Percentiles rank a stretch among this genome's conserved stretches.
These are phyloP conservation scores for Leucophenga montana DNA, from an alignment of 2,888 invertebrate species.

Conservation along the genomic window DNA sequence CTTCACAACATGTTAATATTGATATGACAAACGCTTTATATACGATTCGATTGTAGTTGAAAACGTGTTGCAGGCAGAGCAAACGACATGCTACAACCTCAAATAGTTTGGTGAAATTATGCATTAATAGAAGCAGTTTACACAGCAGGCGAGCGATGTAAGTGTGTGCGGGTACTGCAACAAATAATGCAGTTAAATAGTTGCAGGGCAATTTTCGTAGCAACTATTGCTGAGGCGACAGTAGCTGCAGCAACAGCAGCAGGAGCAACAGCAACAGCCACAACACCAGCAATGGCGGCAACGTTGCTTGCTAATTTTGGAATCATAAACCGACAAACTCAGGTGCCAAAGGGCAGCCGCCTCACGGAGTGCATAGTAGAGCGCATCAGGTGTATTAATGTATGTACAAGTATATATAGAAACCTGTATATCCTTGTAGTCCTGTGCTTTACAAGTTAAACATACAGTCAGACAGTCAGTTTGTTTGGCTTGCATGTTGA, in stretches of 20 bases:
- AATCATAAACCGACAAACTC: slow-evolving; percentile 49
- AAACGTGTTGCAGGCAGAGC: background rate
- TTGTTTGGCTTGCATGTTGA: background rate
- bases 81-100: slow-evolving; percentile 57
- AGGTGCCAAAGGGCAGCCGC: slow-evolving; percentile 26
- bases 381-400: slow-evolving; percentile 3
- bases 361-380: background rate
- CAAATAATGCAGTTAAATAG: slow-evolving; percentile 65
- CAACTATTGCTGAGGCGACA: slow-evolving; percentile 9
- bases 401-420: background rate
- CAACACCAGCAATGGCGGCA: slow-evolving; percentile 50
- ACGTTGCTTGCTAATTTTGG: slow-evolving; percentile 39
- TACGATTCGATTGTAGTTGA: slow-evolving; percentile 40
- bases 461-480: background rate
- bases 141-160: slow-evolving; percentile 37
- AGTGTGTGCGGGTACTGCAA: slow-evolving; percentile 9
- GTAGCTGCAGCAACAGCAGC: slow-evolving; percentile 19
- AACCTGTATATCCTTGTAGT: background rate
- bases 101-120: slow-evolving; percentile 67
- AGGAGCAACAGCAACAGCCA: background rate
- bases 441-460: background rate
- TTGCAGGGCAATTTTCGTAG: slow-evolving; percentile 31
- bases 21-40: slow-evolving; percentile 62
- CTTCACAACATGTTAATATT: slow-evolving; percentile 57
- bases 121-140: slow-evolving; percentile 54